These are phyloP conservation scores for Zaprionus vittiger DNA, from an alignment of 1,140 invertebrate species.

Conservation along the genomic window DNA sequence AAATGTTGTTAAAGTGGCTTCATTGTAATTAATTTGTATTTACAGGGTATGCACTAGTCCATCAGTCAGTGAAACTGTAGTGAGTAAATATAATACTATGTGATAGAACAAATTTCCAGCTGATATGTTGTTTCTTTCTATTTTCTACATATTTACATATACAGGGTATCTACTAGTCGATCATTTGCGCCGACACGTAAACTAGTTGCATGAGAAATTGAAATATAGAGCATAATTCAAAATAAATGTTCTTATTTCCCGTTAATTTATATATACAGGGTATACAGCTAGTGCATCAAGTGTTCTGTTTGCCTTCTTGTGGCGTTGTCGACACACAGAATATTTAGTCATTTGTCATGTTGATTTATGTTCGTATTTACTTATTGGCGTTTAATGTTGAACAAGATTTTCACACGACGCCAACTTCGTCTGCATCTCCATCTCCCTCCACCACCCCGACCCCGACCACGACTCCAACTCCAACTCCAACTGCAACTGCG, in stretches of 20 bases:
- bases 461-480: background rate
- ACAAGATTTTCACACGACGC: slow-evolving; percentile 74
- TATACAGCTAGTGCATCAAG: slow-evolving; percentile 7
- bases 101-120: no score
- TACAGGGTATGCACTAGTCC: background rate
- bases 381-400: slow-evolving; percentile 77
- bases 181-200: fast-evolving
- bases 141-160: no score
- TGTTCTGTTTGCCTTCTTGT: slow-evolving; percentile 14
- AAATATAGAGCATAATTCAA: background rate
- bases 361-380: slow-evolving; percentile 75
- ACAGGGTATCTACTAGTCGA: background rate
- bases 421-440: background rate
- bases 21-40: background rate
- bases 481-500: background rate
- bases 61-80: no score
- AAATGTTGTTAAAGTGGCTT: no score
- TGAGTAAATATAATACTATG: no score
- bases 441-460: background rate
- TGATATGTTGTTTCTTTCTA: no score
- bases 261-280: background rate
- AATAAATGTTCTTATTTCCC: background rate
- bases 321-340: slow-evolving; percentile 57
- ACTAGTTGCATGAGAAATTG: background rate
- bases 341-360: slow-evolving; percentile 77